A percentile compares a stretch with the other conserved stretches of the same genome.
phyloP scores from a whole-genome alignment of 1,140 invertebrate genomes.

The Centruroides vittatus region DNA sequence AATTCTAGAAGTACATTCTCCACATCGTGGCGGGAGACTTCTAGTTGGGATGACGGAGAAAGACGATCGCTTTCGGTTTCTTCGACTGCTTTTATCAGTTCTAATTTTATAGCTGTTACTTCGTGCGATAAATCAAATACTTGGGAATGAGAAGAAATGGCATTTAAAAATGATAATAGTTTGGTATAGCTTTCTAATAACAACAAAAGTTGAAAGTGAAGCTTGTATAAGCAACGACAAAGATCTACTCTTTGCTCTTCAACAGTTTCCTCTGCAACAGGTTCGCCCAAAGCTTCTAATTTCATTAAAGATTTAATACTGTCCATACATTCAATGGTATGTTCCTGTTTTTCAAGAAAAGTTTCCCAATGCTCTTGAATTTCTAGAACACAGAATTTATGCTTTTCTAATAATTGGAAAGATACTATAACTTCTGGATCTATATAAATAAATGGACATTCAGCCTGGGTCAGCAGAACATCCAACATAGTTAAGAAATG shows the following conservation, averaged over 20 bases:
- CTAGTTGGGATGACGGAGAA: conserved; percentile 32
- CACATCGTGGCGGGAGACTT: conserved; percentile 33
- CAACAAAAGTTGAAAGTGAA: conserved; percentile 83
- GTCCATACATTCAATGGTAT: conserved; percentile 66
- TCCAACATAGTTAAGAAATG: conserved; percentile 22
- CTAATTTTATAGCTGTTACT: conserved; percentile 24
- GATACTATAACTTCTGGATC: conserved; percentile 27
- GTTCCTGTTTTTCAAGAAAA: conserved; percentile 79
- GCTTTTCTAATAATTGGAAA: conserved; percentile 46
- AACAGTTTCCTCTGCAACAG: conserved; percentile 33
- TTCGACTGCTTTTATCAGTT: conserved; percentile 25
- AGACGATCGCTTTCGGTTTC: conserved; percentile 31
- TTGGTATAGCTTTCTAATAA: conserved; percentile 85
- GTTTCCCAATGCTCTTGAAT: conserved; percentile 90
- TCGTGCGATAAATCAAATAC: conserved; percentile 30
- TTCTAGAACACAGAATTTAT: conserved; percentile 80
- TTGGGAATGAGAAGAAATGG: conserved; percentile 29
- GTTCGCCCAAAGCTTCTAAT: conserved; percentile 49
- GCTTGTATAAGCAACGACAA: conserved; percentile 71
- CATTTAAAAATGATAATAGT: conserved; percentile 51
- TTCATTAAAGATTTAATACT: conserved; percentile 56
- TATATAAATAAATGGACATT: conserved; percentile 22
- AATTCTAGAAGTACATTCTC: conserved; percentile 43
- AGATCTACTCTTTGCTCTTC: conserved; percentile 51
- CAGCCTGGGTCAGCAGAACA: conserved; percentile 17